A percentile compares a stretch with the other conserved stretches of the same genome.
Evolutionary conservation across 2,113 vertebrate species (phyloP).

Genomic region (Campylomormyrus numenius): DNA sequence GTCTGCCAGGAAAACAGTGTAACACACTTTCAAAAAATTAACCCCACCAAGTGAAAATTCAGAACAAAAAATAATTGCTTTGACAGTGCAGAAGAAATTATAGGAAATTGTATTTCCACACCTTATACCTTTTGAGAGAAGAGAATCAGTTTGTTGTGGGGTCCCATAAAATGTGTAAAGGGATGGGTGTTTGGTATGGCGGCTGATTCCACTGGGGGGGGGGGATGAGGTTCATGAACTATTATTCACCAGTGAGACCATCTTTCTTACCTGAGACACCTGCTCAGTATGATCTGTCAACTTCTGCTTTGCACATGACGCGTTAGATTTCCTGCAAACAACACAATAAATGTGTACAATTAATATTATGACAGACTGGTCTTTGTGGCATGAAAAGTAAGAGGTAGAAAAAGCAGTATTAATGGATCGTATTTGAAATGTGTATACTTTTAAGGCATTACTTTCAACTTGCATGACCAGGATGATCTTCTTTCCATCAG

Average conservation of each 20-base stretch:
- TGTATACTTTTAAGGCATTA: not conserved
- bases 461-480: not conserved
- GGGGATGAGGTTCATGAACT: not conserved
- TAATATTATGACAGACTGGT: not conserved
- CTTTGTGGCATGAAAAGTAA: not conserved
- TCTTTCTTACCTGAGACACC: not conserved
- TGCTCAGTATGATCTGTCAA: not conserved
- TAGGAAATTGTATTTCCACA: not conserved
- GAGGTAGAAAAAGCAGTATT: not conserved
- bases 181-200: not conserved
- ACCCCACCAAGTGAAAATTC: not conserved
- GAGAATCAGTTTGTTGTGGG: not conserved
- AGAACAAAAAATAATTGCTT: not conserved
- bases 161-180: not conserved
- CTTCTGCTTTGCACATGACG: not conserved
- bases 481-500: not conserved
- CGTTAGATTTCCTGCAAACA: not conserved
- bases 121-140: not conserved
- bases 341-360: not conserved
- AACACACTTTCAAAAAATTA: not conserved
- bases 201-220: not conserved
- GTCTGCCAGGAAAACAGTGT: not conserved
- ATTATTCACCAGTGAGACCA: not conserved
- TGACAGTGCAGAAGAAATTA: not conserved
- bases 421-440: not conserved